A percentile compares a stretch with the other conserved stretches of the same genome.
phyloP scores from a whole-genome alignment of 2,888 invertebrate species.

The Netelia inedita region DNA sequence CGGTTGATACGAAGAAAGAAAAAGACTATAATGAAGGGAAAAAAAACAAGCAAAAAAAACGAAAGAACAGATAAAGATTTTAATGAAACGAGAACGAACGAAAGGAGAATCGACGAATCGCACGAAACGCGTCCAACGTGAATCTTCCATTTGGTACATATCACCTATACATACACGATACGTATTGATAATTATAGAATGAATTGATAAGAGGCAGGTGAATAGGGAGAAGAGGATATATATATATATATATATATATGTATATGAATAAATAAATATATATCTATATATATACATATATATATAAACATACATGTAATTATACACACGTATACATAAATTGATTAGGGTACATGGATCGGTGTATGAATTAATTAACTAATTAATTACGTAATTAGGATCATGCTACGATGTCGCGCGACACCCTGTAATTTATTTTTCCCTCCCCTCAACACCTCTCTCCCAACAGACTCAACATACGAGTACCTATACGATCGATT shows the following conservation, averaged over 20 bases:
- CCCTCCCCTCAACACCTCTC: neutral
- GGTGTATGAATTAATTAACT: constrained; percentile 59
- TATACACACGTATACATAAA: constrained; percentile 68
- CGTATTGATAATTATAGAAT: constrained; percentile 65
- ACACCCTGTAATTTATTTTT: constrained; percentile 47
- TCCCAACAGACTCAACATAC: neutral
- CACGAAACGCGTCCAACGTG: constrained; percentile 78
- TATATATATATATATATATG: constrained; percentile 68
- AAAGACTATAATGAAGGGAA: constrained; percentile 1
- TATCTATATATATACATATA: constrained; percentile 67
- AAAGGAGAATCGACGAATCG: constrained; percentile 58
- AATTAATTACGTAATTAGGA: constrained; percentile 44
- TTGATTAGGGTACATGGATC: constrained; percentile 64
- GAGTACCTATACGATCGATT: neutral
- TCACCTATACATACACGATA: constrained; percentile 79
- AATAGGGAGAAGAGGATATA: constrained; percentile 60
- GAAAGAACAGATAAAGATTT: constrained; percentile 9
- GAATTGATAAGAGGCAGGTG: constrained; percentile 62
- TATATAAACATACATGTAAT: constrained; percentile 72
- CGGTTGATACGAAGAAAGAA: neutral
- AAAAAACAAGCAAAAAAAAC: neutral
- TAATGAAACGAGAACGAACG: constrained; percentile 9
- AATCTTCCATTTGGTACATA: constrained; percentile 85
- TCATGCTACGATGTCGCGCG: constrained; percentile 36
- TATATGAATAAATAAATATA: constrained; percentile 66